Base-by-base conservation (phyloP, 2,888 invertebrate genomes). In the Lepidocyrtinus sp. region DNA sequence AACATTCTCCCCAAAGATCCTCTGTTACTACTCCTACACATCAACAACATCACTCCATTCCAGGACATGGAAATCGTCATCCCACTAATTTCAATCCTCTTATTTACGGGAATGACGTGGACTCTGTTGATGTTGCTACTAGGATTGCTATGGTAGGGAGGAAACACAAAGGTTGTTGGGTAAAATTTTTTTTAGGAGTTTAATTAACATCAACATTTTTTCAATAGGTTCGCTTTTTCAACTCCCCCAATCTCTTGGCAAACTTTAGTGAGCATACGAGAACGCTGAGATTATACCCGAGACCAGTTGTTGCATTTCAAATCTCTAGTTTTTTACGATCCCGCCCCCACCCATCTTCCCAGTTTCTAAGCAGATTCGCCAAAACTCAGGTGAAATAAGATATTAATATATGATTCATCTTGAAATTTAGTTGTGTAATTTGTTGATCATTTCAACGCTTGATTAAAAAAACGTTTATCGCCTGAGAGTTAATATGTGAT, bases 241-340 rank as follows among this genome's bases (percentile, higher is more conserved):
- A 99, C 89, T 98, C 99, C 0, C 94, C 97, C 88, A 99, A 99
- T 88, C 93, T 98, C 9, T 90, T 99, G 87, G 98, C 97, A 0
- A 98, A 99, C 89, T 99, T 99, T 88, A 94, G 96, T 86, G 99
- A 99, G 88, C 99, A 99, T 89, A 99, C 99, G 0, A 91, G 99
- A 77, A 99, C 98, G 0, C 90, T 99, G 79, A 92, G 99, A 0
- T 90, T 99, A 0, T 99, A 99, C 89, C 99, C 99, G 0, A 91
- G 99, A 73, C 99, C 99, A 0, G 99, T 99, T 1, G 99, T 99
- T 2, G 99, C 99, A 2, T 97, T 99, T 88, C 99, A 99, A 90
- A 95, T 97, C 87, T 96, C 97, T 89, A 97, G 97, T 88, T 99
- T 99, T 88, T 91, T 99, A 12, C 91, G 98, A 82, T 99, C 99